Evolutionary conservation across 2,113 vertebrate species (phyloP).

Genomic region (Odobenus rosmarus): DNA sequence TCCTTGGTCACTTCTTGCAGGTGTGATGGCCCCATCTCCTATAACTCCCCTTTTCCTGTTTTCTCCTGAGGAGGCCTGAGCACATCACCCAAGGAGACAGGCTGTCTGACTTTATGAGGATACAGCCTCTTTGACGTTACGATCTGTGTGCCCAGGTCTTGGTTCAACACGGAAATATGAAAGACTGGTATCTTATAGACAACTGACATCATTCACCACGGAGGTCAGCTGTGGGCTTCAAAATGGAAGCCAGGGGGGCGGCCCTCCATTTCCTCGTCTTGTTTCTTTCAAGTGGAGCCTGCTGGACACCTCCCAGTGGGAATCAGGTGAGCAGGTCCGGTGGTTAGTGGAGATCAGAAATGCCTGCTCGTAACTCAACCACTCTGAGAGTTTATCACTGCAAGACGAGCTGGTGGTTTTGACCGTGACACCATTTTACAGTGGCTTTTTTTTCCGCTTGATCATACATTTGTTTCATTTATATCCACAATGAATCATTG

Average conservation of each 20-base stretch:
- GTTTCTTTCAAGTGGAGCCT: not conserved
- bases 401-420: not conserved
- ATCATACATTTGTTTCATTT: not conserved
- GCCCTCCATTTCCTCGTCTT: not conserved
- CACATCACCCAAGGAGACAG: not conserved
- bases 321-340: not conserved
- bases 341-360: not conserved
- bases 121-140: not conserved
- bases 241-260: not conserved
- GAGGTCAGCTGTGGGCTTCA: too few relatives aligned
- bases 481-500: not conserved
- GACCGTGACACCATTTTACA: not conserved
- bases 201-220: not conserved
- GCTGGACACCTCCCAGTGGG: not conserved
- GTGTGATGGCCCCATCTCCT: not conserved
- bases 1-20: not conserved
- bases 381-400: not conserved
- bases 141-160: not conserved
- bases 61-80: not conserved
- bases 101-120: not conserved
- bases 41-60: not conserved
- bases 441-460: not conserved
- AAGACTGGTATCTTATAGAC: not conserved
- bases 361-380: not conserved
- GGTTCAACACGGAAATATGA: not conserved